These are phyloP conservation scores for Paracanthobrama guichenoti DNA, from an alignment of 2,113 vertebrate genomes.

Conservation along the genomic window DNA sequence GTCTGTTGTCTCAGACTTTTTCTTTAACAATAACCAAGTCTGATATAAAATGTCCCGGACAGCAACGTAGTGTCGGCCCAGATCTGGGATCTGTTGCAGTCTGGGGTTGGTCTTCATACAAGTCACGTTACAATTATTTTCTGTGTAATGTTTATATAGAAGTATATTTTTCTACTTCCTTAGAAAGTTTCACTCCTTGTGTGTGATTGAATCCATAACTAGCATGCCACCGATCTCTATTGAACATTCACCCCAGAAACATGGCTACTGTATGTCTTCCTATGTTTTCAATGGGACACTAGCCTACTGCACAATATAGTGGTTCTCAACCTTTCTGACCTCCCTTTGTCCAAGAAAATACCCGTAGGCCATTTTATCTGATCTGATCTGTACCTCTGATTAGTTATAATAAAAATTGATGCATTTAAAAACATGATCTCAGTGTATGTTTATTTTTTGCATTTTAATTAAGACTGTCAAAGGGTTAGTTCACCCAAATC, in stretches of 20 bases:
- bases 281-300: neutral
- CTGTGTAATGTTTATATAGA: constrained; percentile 13
- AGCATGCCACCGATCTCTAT: neutral
- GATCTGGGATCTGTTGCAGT: no score
- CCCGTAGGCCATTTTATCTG: neutral
- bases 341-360: neutral
- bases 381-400: neutral
- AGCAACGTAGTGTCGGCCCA: no score
- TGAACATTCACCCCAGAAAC: neutral
- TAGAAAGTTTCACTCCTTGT: constrained; percentile 27
- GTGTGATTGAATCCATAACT: neutral
- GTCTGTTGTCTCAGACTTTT: constrained; percentile 32
- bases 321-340: neutral
- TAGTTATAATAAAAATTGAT: neutral
- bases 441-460: neutral
- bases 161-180: constrained; percentile 49
- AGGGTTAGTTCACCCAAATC: no score
- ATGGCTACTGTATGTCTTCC: neutral
- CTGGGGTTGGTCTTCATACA: constrained; percentile 1
- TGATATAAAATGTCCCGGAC: neutral
- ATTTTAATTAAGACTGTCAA: no score
- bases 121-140: neutral
- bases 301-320: neutral
- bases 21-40: constrained; percentile 2
- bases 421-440: neutral